Conservation (phyloP, 2,888 invertebrate genomes). For the Drosophila birchii region DNA sequence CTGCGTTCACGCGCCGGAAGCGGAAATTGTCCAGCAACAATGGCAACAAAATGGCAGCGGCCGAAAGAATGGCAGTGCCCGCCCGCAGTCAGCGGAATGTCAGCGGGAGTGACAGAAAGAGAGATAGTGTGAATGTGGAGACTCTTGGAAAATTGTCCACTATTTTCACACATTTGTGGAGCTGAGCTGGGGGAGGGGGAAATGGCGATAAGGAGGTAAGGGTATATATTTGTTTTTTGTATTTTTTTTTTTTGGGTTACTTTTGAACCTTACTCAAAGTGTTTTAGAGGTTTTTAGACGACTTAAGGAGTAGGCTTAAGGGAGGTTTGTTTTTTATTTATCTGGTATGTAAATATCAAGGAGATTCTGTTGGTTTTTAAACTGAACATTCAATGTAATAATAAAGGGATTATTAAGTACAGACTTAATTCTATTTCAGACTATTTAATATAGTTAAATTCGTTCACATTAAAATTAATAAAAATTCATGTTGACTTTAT, state of each 20-base stretch:
- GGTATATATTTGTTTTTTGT: slow-evolving; percentile 47
- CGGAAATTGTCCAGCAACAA: slow-evolving; percentile 81
- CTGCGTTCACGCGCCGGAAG: slow-evolving; percentile 75
- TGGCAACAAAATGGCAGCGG: slow-evolving; percentile 75
- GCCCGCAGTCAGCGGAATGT: slow-evolving; percentile 16
- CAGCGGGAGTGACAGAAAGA: slow-evolving; percentile 2
- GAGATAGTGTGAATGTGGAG: slow-evolving; percentile 14
- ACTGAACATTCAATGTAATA: background rate
- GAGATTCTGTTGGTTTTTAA: background rate
- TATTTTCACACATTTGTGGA: slow-evolving; percentile 75
- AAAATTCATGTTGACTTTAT: background rate
- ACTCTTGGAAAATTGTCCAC: slow-evolving; percentile 68
- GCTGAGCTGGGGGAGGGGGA: slow-evolving; percentile 41
- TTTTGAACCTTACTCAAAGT: slow-evolving; percentile 29
- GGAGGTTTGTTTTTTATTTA: slow-evolving; percentile 2
- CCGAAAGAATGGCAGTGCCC: slow-evolving; percentile 48
- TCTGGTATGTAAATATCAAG: background rate
- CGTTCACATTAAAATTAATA: background rate
- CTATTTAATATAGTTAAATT: background rate
- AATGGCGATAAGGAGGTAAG: slow-evolving; percentile 10
- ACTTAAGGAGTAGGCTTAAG: background rate
- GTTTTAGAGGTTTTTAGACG: slow-evolving; percentile 11
- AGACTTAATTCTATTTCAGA: accelerated
- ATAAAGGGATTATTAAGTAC: background rate
- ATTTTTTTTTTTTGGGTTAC: slow-evolving; percentile 60